phyloP scores from a whole-genome alignment of 30 jellyfish, hydroid and myxozoan species.

The Pseudorhiza aurosa region DNA sequence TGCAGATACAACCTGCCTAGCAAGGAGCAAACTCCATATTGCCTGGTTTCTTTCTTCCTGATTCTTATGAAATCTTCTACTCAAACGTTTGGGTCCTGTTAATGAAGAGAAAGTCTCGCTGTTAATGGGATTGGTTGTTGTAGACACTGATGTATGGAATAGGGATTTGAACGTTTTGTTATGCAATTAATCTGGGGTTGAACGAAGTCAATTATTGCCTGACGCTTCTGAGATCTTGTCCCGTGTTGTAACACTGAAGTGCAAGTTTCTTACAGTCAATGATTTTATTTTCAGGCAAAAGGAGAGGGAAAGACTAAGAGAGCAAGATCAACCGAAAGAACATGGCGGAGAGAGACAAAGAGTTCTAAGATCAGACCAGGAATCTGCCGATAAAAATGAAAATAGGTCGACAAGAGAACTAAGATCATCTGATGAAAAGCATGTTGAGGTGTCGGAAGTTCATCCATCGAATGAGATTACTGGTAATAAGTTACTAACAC shows the following conservation, averaged over 20 bases:
- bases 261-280: no score
- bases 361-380: constrained; percentile 20
- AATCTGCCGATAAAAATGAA: constrained; percentile 13
- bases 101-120: no score
- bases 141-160: no score
- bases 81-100: no score
- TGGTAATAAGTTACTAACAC: constrained; percentile 13
- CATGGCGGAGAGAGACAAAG: constrained; percentile 20
- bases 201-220: no score
- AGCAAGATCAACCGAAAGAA: constrained; percentile 35
- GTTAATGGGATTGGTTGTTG: no score
- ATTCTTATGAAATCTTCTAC: no score
- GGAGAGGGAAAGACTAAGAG: constrained; percentile 59
- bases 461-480: neutral
- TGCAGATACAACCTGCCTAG: no score
- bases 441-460: neutral
- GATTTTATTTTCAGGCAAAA: constrained; percentile 50
- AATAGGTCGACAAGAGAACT: constrained; percentile 10
- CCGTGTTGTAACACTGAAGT: no score
- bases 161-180: neutral
- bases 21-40: no score
- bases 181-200: neutral
- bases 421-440: constrained; percentile 15
- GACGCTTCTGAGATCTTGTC: no score
- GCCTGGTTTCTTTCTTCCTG: no score